Percentiles rank a stretch among this genome's conserved stretches.
These are phyloP conservation scores for Lamprologus sp. DNA, from an alignment of 2,113 vertebrate genomes.

Conservation along the genomic window DNA sequence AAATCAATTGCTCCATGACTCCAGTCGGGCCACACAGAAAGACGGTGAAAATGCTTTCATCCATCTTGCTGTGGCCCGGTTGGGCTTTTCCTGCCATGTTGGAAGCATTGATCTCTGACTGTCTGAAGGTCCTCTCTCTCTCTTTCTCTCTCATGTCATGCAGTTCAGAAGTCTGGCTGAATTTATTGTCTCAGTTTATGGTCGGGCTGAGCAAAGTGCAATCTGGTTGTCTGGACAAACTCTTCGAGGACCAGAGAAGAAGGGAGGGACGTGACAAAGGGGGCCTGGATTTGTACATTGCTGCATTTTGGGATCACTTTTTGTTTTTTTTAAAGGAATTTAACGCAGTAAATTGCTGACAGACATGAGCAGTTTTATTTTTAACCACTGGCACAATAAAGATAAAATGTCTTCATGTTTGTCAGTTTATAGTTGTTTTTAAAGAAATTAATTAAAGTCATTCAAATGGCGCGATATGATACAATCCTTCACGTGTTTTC, in stretches of 20 bases:
- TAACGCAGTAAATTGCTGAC: neutral
- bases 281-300: neutral
- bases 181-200: slow-evolving; percentile 71
- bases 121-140: slow-evolving; percentile 62
- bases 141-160: slow-evolving; percentile 38
- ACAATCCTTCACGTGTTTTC: neutral
- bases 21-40: neutral
- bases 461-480: neutral
- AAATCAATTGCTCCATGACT: slow-evolving; percentile 14
- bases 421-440: neutral
- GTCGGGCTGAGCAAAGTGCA: slow-evolving; percentile 65
- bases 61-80: neutral
- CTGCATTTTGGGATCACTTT: neutral
- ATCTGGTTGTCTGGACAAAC: slow-evolving; percentile 40
- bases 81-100: slow-evolving; percentile 43
- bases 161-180: slow-evolving; percentile 40
- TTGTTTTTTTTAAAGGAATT: neutral
- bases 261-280: neutral
- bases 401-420: neutral
- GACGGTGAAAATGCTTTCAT: neutral
- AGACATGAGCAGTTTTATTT: neutral
- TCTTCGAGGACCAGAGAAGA: slow-evolving; percentile 3
- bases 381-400: neutral
- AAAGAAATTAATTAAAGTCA: neutral
- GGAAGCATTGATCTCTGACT: slow-evolving; percentile 51